Percentiles rank a stretch among this genome's conserved stretches.
phyloP scores from a whole-genome alignment of 2,797 vertebrate genomes.

The Argya squamiceps region DNA sequence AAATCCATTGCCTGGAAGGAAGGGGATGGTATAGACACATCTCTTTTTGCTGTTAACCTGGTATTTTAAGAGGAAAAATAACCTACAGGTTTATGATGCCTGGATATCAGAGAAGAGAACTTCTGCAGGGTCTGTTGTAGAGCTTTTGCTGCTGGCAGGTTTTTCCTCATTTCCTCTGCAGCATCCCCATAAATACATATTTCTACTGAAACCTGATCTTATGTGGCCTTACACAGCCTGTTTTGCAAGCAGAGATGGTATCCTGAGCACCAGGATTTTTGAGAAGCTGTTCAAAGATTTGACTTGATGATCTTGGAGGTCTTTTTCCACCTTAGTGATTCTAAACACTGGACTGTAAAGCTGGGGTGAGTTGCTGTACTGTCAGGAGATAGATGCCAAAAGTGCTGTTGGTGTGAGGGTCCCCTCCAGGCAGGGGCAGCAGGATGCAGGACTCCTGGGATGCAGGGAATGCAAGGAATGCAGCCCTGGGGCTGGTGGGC shows the following conservation, averaged over 20 bases:
- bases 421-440: background rate
- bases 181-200: background rate
- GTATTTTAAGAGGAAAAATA: background rate
- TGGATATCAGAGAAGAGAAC: background rate
- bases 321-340: background rate
- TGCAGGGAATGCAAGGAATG: background rate
- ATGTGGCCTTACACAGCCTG: fast-evolving
- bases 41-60: background rate
- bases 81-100: background rate
- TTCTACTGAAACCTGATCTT: background rate
- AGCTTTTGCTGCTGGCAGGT: background rate
- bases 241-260: background rate
- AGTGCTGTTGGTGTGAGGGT: fast-evolving
- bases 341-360: background rate
- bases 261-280: background rate
- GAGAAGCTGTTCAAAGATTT: background rate
- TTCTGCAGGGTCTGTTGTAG: background rate
- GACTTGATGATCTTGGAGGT: background rate
- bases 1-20: background rate
- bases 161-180: background rate
- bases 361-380: no score
- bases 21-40: background rate
- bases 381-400: background rate
- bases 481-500: background rate
- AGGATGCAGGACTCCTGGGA: fast-evolving